Evolutionary conservation across 1,140 invertebrate genomes (phyloP).

Genomic region (Ceratosolen fusciceps): DNA sequence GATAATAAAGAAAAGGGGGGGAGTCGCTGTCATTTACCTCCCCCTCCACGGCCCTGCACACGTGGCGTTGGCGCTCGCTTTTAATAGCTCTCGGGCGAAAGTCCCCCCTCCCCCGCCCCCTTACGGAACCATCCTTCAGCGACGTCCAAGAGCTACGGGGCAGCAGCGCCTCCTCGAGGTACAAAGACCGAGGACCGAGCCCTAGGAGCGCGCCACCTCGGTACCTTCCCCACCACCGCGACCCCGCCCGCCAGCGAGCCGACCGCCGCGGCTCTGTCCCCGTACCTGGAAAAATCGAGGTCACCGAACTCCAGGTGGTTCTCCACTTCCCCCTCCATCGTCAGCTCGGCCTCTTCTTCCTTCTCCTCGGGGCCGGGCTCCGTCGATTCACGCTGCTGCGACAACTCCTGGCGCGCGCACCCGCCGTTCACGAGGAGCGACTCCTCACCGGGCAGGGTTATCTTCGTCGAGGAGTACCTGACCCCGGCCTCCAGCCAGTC

Average conservation of each 20-base stretch:
- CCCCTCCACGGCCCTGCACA: no score
- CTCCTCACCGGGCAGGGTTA: slow-evolving; percentile 63
- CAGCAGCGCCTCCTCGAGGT: no score
- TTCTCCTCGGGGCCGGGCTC: slow-evolving; percentile 36
- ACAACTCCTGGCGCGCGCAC: slow-evolving; percentile 46
- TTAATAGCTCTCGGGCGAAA: slow-evolving; percentile 37
- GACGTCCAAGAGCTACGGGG: neutral
- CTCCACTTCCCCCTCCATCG: slow-evolving; percentile 4
- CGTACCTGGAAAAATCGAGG: slow-evolving; percentile 69
- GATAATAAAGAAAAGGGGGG: slow-evolving; percentile 51
- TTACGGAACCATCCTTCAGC: no score
- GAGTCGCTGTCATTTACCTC: slow-evolving; percentile 56
- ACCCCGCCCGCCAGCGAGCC: neutral
- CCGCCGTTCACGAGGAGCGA: slow-evolving; percentile 60
- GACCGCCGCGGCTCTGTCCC: neutral
- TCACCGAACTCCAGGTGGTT: slow-evolving; percentile 54
- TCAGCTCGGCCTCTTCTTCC: slow-evolving; percentile 15
- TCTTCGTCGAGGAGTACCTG: slow-evolving; percentile 68
- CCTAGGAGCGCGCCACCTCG: neutral
- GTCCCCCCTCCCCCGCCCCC: slow-evolving; percentile 41
- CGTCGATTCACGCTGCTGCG: neutral
- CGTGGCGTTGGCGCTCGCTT: slow-evolving; percentile 21
- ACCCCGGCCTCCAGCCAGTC: slow-evolving; percentile 69
- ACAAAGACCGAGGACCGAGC: neutral
- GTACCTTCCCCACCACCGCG: neutral